A percentile compares a stretch with the other conserved stretches of the same genome.
Evolutionary conservation across 2,113 vertebrate genomes (phyloP).

Genomic region (Nesoenas mayeri): DNA sequence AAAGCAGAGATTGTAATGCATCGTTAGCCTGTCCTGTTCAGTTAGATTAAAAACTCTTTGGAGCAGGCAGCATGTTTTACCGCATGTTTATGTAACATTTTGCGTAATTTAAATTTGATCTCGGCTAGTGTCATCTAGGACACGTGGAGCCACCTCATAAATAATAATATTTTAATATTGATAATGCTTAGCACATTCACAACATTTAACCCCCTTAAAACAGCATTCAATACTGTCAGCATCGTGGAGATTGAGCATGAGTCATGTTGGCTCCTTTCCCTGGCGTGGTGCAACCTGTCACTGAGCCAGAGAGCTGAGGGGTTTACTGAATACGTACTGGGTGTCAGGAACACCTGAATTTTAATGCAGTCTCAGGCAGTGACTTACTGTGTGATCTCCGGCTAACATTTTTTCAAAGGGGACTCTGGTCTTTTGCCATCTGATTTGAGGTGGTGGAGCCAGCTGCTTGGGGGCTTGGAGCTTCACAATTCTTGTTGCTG

Average conservation of each 20-base stretch:
- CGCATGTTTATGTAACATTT: constrained; percentile 39
- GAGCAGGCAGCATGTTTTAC: constrained; percentile 13
- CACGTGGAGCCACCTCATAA: constrained; percentile 20
- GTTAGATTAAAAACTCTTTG: constrained; percentile 23
- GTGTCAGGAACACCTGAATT: constrained; percentile 27
- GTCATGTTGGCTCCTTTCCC: constrained; percentile 55
- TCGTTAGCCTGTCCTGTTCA: constrained; percentile 34
- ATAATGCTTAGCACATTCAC: constrained; percentile 22
- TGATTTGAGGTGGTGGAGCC: background rate
- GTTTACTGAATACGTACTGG: background rate
- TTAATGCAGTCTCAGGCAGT: background rate
- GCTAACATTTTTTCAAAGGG: background rate
- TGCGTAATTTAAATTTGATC: constrained; percentile 22
- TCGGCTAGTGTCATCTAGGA: constrained; percentile 17
- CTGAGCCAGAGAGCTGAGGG: constrained; percentile 12
- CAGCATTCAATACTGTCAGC: background rate
- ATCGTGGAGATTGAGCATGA: background rate
- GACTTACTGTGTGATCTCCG: background rate
- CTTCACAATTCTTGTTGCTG: background rate
- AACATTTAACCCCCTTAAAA: constrained; percentile 8
- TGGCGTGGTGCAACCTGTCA: constrained; percentile 41
- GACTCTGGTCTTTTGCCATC: background rate
- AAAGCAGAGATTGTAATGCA: background rate
- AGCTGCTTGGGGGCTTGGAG: background rate
- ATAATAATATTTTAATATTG: constrained; percentile 64